Evolutionary conservation across 2,113 vertebrate species (phyloP).

Genomic region (Cygnus buccinator): DNA sequence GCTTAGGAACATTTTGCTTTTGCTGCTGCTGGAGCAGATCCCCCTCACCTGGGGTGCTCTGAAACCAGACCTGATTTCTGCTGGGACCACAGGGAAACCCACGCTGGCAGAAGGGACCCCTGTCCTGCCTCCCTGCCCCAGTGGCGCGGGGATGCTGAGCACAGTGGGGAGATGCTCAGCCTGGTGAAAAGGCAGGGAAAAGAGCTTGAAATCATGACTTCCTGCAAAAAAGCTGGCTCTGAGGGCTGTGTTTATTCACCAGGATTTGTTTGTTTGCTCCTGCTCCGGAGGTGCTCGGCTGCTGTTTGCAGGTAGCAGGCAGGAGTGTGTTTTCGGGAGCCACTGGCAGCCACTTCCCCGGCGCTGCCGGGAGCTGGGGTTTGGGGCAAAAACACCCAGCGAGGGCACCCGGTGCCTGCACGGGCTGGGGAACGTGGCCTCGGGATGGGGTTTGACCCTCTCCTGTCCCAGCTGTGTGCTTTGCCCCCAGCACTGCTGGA

Average conservation of each 20-base stretch:
- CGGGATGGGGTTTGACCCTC: no score
- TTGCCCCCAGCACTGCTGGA: background rate
- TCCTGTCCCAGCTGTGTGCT: background rate
- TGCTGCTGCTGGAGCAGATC: background rate
- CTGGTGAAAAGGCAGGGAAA: rapidly evolving
- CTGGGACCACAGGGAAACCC: background rate
- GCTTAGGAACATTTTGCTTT: background rate
- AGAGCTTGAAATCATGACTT: background rate
- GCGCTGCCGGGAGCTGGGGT: background rate
- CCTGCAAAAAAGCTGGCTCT: rapidly evolving
- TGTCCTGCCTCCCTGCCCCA: background rate
- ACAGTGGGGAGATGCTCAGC: background rate
- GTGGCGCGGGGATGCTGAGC: no score
- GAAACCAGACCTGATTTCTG: background rate
- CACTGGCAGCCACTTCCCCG: background rate
- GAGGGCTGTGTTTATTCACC: background rate
- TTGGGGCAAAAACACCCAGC: background rate
- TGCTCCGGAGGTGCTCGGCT: rapidly evolving
- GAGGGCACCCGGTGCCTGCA: background rate
- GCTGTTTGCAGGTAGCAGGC: background rate
- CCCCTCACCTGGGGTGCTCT: background rate
- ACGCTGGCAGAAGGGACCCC: background rate
- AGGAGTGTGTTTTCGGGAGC: background rate
- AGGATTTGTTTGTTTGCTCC: background rate
- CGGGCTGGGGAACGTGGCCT: background rate